Percentiles rank a stretch among this genome's conserved stretches.
Conservation (phyloP, 2,113 vertebrate genomes). For the Phylloscopus trochiloides region DNA sequence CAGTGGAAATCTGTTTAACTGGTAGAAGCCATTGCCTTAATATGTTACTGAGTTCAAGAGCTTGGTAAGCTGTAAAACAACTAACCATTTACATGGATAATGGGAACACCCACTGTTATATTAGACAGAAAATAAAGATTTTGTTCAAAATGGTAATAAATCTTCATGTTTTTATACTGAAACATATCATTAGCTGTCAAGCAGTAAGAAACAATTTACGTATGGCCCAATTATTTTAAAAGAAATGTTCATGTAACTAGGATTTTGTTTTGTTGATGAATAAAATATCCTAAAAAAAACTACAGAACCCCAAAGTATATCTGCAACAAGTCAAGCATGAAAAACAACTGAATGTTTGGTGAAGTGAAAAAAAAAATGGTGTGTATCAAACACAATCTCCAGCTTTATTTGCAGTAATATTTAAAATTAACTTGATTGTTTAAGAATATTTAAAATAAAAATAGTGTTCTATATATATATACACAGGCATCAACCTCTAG, state of each 20-base stretch:
- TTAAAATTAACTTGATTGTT: neutral
- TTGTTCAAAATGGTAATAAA: neutral
- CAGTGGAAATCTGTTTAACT: neutral
- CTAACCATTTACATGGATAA: neutral
- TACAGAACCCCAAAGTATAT: rapidly evolving
- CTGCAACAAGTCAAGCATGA: neutral
- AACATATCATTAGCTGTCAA: neutral
- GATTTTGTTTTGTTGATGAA: neutral
- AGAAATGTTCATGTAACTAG: neutral
- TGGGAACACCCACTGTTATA: neutral
- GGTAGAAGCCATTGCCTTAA: neutral
- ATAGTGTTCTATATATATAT: neutral
- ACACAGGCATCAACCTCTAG: neutral
- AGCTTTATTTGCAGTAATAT: neutral
- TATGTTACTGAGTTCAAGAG: neutral
- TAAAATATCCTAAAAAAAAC: neutral
- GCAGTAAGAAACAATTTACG: neutral
- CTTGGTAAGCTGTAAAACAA: neutral
- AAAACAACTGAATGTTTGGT: neutral
- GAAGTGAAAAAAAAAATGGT: neutral
- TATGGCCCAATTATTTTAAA: neutral
- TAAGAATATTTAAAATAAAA: neutral
- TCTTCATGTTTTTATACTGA: neutral
- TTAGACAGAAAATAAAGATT: neutral
- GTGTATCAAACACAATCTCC: neutral